Evolutionary conservation across 92 coral and sea anemone genomes (phyloP).

Genomic region (Virgularia gustaviana): DNA sequence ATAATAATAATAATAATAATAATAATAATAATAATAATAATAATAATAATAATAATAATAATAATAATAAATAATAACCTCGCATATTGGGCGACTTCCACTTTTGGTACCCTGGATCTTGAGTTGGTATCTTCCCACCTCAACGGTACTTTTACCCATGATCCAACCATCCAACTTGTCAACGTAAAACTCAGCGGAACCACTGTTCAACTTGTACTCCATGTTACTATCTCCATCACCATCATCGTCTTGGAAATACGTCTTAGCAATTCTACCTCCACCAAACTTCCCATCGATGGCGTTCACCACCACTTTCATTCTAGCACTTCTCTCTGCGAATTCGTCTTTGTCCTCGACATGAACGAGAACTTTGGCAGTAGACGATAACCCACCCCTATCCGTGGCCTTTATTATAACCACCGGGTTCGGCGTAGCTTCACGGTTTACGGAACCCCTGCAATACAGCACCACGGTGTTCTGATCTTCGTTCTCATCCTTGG

Average conservation of each 20-base stretch:
- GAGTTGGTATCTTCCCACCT: conserved; percentile 57
- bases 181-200: conserved; percentile 42
- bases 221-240: conserved; percentile 19
- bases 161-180: conserved; percentile 48
- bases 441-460: conserved; percentile 48
- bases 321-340: conserved; percentile 55
- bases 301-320: conserved; percentile 68
- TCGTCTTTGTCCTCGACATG: conserved; percentile 62
- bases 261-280: conserved; percentile 77
- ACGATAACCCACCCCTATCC: conserved; percentile 59
- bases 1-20: too few species aligned
- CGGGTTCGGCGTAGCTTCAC: conserved; percentile 60
- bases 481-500: conserved; percentile 19
- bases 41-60: too few species aligned
- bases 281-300: conserved; percentile 64
- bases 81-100: not conserved
- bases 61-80: too few species aligned
- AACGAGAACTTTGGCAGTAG: conserved; percentile 57
- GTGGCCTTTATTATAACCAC: conserved; percentile 59
- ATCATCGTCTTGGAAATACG: conserved; percentile 79
- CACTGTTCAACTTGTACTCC: conserved; percentile 10
- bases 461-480: conserved; percentile 47
- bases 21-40: too few species aligned
- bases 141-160: conserved; percentile 38
- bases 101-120: conserved; percentile 31